Conservation (phyloP, 2,113 vertebrate species). For the Synchiropus splendidus region DNA sequence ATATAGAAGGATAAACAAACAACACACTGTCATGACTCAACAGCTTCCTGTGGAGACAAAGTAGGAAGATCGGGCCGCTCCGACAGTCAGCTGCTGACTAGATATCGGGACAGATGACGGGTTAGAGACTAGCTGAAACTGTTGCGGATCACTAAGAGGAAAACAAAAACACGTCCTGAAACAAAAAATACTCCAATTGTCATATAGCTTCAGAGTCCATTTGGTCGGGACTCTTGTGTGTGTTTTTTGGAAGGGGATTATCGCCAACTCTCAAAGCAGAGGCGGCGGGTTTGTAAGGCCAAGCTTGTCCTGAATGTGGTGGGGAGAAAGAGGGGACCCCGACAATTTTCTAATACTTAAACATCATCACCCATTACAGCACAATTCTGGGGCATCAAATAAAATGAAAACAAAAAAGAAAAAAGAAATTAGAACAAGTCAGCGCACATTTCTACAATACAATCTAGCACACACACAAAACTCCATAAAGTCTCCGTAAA, state of each 20-base stretch:
- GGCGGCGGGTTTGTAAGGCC: conserved; percentile 35
- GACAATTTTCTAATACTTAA: conserved; percentile 43
- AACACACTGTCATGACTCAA: too few relatives aligned
- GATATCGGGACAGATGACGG: conserved; percentile 16
- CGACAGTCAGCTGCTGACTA: conserved; percentile 13
- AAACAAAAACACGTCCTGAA: too few relatives aligned
- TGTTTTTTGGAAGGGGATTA: too few relatives aligned
- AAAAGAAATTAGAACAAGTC: conserved; percentile 17
- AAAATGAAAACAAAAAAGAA: conserved; percentile 14
- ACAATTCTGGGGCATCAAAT: conserved; percentile 31
- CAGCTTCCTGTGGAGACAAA: too few relatives aligned
- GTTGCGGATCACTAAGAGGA: conserved; percentile 9
- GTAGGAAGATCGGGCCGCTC: too few relatives aligned
- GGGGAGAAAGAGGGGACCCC: conserved; percentile 10
- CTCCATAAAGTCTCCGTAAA: conserved; percentile 33
- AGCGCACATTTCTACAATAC: conserved; percentile 61
- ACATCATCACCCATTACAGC: conserved; percentile 54
- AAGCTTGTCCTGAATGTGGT: conserved; percentile 42
- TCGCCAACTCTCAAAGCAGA: background rate
- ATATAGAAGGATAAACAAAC: too few relatives aligned
- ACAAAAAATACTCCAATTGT: too few relatives aligned
- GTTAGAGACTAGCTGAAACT: conserved; percentile 7
- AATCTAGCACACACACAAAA: conserved; percentile 59
- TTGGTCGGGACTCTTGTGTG: too few relatives aligned
- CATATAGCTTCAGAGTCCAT: too few relatives aligned